Evolutionary conservation across 64 coral and sea anemone species (phyloP).

Genomic region (Acropora yongei): DNA sequence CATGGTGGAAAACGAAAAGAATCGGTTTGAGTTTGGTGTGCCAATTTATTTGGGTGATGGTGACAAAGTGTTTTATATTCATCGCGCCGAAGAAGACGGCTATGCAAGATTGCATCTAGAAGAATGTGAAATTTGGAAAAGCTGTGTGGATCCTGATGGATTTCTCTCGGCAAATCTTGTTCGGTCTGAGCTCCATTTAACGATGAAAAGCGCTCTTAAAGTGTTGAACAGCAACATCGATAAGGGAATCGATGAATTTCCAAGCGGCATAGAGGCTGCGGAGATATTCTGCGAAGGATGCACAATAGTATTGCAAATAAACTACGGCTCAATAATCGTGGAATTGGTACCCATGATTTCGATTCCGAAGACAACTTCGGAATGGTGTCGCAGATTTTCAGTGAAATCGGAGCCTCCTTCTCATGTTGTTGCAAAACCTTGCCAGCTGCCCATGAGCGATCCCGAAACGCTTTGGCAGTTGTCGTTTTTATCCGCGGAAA

Average conservation of each 20-base stretch:
- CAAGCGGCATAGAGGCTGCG: conserved; percentile 32
- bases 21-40: conserved; percentile 81
- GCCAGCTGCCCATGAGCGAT: conserved; percentile 69
- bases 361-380: conserved; percentile 23
- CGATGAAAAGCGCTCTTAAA: conserved; percentile 63
- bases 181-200: conserved; percentile 77
- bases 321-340: conserved; percentile 64
- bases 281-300: conserved; percentile 69
- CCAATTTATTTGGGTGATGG: conserved; percentile 72
- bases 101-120: conserved; percentile 69
- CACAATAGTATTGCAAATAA: conserved; percentile 77
- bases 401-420: conserved; percentile 59
- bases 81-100: conserved; percentile 77
- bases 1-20: conserved; percentile 55
- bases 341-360: conserved; percentile 76
- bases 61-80: conserved; percentile 37
- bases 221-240: conserved; percentile 44
- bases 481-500: conserved; percentile 71
- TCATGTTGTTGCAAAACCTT: conserved; percentile 63
- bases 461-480: conserved; percentile 85
- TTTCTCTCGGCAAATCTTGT: conserved; percentile 79
- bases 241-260: conserved; percentile 30
- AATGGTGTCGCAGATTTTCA: conserved; percentile 50
- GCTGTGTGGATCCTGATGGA: conserved; percentile 62
- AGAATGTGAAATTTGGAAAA: conserved; percentile 10